These are phyloP conservation scores for Gymnosoma rotundatum DNA, from an alignment of 2,888 invertebrate species.

Conservation along the genomic window DNA sequence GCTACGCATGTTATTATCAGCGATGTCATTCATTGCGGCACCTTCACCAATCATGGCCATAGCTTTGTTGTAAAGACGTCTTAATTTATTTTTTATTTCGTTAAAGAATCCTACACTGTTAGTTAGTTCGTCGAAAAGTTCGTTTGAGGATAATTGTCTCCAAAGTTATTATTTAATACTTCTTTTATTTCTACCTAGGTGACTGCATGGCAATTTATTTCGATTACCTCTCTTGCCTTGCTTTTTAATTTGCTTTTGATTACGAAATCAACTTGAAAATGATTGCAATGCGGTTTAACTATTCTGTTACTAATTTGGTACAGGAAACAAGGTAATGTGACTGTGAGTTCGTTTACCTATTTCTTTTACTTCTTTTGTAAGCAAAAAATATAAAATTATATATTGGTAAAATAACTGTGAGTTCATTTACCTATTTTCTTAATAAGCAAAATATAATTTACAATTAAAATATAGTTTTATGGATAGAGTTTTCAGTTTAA, in stretches of 20 bases:
- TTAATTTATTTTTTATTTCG: constrained; percentile 57
- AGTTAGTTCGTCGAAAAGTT: constrained; percentile 62
- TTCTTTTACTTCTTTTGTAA: background rate
- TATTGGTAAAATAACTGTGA: no score
- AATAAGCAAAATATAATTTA: background rate
- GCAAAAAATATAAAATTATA: background rate
- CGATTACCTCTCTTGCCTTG: constrained; percentile 59
- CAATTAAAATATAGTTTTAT: background rate
- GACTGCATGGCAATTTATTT: constrained; percentile 62
- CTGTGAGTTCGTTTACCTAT: no score
- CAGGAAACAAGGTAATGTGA: constrained; percentile 3
- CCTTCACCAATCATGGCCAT: constrained; percentile 17
- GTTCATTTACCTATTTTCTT: no score
- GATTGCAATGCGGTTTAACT: background rate
- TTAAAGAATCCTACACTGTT: constrained; percentile 55
- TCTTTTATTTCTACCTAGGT: constrained; percentile 58
- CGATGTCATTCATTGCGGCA: constrained; percentile 29
- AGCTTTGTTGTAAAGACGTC: constrained; percentile 58
- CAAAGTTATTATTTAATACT: constrained; percentile 62
- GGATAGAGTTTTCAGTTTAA: background rate
- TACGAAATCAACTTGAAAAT: background rate
- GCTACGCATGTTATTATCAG: constrained; percentile 60
- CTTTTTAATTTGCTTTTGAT: constrained; percentile 25
- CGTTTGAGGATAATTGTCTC: constrained; percentile 53
- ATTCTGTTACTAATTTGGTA: background rate